Conservation (phyloP, 2,113 vertebrate genomes). For the Strix aluco region DNA sequence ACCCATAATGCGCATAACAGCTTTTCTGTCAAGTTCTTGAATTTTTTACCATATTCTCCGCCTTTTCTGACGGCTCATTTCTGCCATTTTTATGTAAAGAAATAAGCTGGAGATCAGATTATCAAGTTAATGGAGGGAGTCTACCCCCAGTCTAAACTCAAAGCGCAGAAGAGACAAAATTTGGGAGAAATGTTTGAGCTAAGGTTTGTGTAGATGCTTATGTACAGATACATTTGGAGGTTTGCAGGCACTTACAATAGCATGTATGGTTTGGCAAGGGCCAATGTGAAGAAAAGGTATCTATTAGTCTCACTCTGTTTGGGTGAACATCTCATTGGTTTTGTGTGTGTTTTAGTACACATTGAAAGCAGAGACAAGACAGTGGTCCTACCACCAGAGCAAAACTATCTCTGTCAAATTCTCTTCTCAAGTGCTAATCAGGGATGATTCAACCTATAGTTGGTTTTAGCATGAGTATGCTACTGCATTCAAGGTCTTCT, state of each 20-base stretch:
- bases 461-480: background rate
- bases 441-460: background rate
- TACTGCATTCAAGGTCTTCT: background rate
- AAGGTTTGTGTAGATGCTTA: background rate
- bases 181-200: background rate
- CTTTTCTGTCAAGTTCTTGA: background rate
- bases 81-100: background rate
- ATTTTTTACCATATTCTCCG: background rate
- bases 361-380: background rate
- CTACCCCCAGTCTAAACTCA: background rate
- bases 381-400: background rate
- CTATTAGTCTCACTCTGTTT: rapidly evolving
- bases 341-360: background rate
- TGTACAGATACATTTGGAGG: rapidly evolving
- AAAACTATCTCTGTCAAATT: background rate
- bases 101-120: background rate
- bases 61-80: background rate
- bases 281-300: background rate
- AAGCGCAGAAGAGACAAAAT: background rate
- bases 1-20: background rate
- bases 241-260: background rate
- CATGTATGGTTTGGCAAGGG: background rate
- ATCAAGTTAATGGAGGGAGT: background rate
- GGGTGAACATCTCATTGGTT: background rate
- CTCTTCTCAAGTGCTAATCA: background rate